Base-by-base conservation (phyloP, 2,888 invertebrate species). In the Ctena decussata region DNA sequence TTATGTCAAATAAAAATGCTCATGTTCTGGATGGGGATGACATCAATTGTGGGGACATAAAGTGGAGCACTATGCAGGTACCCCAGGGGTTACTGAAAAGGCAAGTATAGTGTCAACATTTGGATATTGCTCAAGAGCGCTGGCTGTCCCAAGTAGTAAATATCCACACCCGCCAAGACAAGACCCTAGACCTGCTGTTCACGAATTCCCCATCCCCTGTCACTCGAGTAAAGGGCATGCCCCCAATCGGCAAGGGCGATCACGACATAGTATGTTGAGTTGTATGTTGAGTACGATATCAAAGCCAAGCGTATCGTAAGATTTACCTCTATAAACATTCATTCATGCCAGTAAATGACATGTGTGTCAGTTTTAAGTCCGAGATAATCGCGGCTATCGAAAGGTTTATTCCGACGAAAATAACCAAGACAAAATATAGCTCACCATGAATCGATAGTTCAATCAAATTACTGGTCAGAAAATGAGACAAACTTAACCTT, bases 221-320 rank as follows among this genome's bases (percentile, higher is more conserved):
- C 2, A 76, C 27, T 41, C 18, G 76, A 21, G 76, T 76, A 0
- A 76, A 60, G 39, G 27, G 8, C 8, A 46, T 73, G 30, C 73
- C 73, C 30, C 49, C 5, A 18, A n/a, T n/a, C 30, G 30, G 60
- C 30, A 60, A 60, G 18, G 24, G 27, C 1, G 60, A 44, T 39
- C 21, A 37, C 18, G 60, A 60, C 24, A 76, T 39, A 24, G 65
- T 76, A 24, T 41, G 32, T n/a, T n/a, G n/a, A n/a, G n/a, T n/a
- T n/a, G n/a, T n/a, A n/a, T 37, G 27, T 60, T 75, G 57, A 75
- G 60, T 75, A 60, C 24, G 75, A 75, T 27, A 75, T 75, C 12
- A 75, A 75, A 37, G 37, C 37, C 15, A 15, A 35, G 27, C 35
- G 11, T 32, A 12, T 3, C 30, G 27, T 24, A 27, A 46, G 32